A percentile compares a stretch with the other conserved stretches of the same genome.
Conservation (phyloP, 2,797 vertebrate genomes). For the Podarcis siculus region DNA sequence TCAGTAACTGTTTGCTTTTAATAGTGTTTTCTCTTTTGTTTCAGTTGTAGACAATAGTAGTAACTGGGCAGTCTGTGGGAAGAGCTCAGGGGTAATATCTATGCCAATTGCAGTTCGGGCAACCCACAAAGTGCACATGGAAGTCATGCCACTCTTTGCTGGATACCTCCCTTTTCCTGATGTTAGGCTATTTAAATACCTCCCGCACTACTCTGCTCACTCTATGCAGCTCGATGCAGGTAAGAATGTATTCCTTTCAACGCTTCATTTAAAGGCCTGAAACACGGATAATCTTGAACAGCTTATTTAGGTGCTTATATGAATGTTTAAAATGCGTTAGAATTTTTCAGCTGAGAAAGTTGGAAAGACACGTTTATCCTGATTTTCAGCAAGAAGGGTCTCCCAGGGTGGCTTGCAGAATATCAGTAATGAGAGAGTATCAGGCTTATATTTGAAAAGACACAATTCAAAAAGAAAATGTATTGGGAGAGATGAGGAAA, state of each 20-base stretch:
- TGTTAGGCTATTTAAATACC: conserved; percentile 93
- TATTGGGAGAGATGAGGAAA: too few relatives aligned
- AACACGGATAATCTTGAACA: too few relatives aligned
- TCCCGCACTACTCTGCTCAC: conserved; percentile 89
- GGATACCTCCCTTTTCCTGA: conserved; percentile 93
- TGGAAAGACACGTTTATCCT: too few relatives aligned
- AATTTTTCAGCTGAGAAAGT: too few relatives aligned
- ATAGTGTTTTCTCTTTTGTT: conserved; percentile 35
- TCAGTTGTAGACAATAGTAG: conserved; percentile 97
- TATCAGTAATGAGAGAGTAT: too few relatives aligned
- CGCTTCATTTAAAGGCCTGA: too few relatives aligned
- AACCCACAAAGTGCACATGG: conserved; percentile 92
- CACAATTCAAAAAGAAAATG: too few relatives aligned
- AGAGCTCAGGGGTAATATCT: conserved; percentile 93
- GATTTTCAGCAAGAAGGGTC: too few relatives aligned
- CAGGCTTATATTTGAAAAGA: too few relatives aligned
- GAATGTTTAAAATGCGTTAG: too few relatives aligned
- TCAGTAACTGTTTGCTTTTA: not conserved
- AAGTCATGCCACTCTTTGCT: conserved; percentile 96
- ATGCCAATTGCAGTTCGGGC: conserved; percentile 88
- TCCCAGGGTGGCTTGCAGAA: too few relatives aligned
- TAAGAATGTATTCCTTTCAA: conserved; percentile 69
- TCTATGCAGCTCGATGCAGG: conserved; percentile 90
- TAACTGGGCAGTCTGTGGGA: conserved; percentile 98
- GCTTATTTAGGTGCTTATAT: too few relatives aligned